A percentile compares a stretch with the other conserved stretches of the same genome.
phyloP scores from a whole-genome alignment of 2,888 invertebrate species.

The Tortrix viridana region DNA sequence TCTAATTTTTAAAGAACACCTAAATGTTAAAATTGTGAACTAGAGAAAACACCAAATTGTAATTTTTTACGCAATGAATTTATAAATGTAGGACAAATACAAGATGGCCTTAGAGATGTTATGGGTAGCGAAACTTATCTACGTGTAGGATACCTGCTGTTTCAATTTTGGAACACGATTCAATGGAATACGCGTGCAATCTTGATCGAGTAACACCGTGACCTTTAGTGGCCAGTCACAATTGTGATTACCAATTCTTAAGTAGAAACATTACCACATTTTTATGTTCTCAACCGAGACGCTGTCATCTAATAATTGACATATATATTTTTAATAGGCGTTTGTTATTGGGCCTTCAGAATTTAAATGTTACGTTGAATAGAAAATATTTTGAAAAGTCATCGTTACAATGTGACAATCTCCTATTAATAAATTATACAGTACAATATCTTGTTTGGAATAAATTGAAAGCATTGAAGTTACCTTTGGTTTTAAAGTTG shows the following conservation, averaged over 20 bases:
- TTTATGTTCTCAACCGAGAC: not conserved
- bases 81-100: slow-evolving; percentile 61
- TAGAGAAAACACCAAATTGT: not conserved
- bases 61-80: slow-evolving; percentile 52
- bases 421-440: too few species aligned
- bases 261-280: slow-evolving; percentile 9
- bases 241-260: slow-evolving; percentile 27
- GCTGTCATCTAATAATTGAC: not conserved
- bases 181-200: slow-evolving; percentile 55
- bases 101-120: slow-evolving; percentile 63
- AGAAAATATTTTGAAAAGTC: too few species aligned
- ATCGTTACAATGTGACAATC: too few species aligned
- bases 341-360: not conserved
- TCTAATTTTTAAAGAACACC: too few species aligned
- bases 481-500: too few species aligned
- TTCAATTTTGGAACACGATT: slow-evolving; percentile 78
- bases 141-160: slow-evolving; percentile 72
- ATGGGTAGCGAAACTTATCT: slow-evolving; percentile 50
- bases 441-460: too few species aligned
- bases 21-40: too few species aligned
- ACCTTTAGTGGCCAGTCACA: slow-evolving; percentile 62
- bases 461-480: too few species aligned
- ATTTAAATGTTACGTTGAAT: too few species aligned
- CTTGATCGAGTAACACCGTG: slow-evolving; percentile 67
- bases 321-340: not conserved